Evolutionary conservation across 2,888 invertebrate genomes (phyloP), one percentile per base, ranked within the genome.

Genomic region (Meloe dianella): DNA sequence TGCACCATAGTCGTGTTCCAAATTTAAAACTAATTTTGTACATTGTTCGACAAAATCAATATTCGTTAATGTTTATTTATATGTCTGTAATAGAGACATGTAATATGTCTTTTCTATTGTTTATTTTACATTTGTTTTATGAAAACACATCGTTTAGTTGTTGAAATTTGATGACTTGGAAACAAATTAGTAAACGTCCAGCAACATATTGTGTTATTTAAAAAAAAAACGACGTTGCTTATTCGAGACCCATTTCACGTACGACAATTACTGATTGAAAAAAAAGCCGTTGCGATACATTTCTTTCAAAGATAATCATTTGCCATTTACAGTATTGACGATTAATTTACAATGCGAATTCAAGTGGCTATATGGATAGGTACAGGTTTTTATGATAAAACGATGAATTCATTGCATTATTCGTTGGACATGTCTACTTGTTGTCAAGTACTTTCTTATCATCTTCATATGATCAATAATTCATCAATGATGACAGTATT

Each of bases 361-460:
- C 47, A 47, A 9, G 47, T 47, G 9, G 47, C 10, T 20, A n/a
- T 47, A 47, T 47, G 8, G 47, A 0, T 47, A 47, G n/a, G 41
- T 47, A 17, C 47, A 47, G 20, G 47, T 47, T 47, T 47, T 47
- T 47, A 47, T 47, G 1, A 10, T 20, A 47, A 47, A 47, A 20
- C 47, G 20, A 47, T 47, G 20, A 47, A 47, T 47, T 47, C 47
- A 47, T 47, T 47, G 20, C 47, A 47, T 47, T 47, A 47, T 47
- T 47, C 20, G 20, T 20, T 47, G 20, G 47, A 41, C n/a, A 20
- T 47, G 9, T n/a, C 5, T 47, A 47, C 4, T 47, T 20, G 47
- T 47, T 47, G 8, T 47, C 47, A 47, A 47, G 47, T 47, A 20
- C 20, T 47, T 47, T 47, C 47, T 47, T 47, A 47, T 47, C 47